phyloP scores from a whole-genome alignment of 2,888 invertebrate species.

The Apodemia hepburni region DNA sequence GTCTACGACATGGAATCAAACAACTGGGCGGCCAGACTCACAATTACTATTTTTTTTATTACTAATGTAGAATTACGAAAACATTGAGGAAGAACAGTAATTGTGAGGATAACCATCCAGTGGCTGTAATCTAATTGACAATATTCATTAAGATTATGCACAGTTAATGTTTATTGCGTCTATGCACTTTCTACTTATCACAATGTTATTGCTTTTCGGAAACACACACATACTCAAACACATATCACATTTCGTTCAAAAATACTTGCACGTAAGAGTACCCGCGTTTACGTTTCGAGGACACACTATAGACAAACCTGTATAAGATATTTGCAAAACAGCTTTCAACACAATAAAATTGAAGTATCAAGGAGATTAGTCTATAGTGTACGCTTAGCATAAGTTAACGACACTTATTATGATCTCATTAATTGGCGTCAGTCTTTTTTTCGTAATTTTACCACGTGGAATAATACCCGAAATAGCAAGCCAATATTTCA shows the following conservation, averaged over 20 bases:
- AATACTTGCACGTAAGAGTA: constrained; percentile 44
- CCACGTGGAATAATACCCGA: constrained; percentile 25
- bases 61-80: not conserved
- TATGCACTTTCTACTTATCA: constrained; percentile 64
- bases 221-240: constrained; percentile 63
- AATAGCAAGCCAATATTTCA: constrained; percentile 55
- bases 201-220: constrained; percentile 75
- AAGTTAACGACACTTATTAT: constrained; percentile 2
- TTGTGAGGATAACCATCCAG: constrained; percentile 41
- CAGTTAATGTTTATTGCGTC: constrained; percentile 50
- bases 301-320: constrained; percentile 16
- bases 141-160: constrained; percentile 54
- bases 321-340: not conserved
- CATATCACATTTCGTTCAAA: constrained; percentile 71
- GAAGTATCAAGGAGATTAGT: not conserved
- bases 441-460: constrained; percentile 29
- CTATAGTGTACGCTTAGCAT: constrained; percentile 10
- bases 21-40: constrained; percentile 32
- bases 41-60: constrained; percentile 30
- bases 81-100: constrained; percentile 16
- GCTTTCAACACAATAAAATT: not conserved
- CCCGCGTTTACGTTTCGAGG: constrained; percentile 15
- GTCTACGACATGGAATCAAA: constrained; percentile 32
- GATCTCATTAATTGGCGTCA: constrained; percentile 20
- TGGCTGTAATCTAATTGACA: constrained; percentile 62